phyloP scores from a whole-genome alignment of 2,797 vertebrate genomes.

The Potorous gilbertii region DNA sequence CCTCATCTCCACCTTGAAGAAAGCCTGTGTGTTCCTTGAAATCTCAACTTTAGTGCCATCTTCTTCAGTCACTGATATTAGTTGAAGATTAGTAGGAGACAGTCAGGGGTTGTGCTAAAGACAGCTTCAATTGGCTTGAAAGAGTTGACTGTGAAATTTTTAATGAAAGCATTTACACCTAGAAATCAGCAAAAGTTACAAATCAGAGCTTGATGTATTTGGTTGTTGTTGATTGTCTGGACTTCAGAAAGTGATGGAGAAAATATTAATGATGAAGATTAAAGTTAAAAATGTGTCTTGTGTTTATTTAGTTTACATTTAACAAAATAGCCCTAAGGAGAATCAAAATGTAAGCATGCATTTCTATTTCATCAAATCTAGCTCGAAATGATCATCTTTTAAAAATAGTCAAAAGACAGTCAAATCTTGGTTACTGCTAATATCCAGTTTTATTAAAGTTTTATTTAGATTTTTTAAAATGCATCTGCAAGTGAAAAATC shows the following conservation, averaged over 20 bases:
- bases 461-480: background rate
- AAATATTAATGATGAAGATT: background rate
- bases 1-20: background rate
- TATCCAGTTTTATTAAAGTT: slow-evolving; percentile 7
- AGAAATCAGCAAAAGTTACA: background rate
- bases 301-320: background rate
- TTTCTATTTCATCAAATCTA: background rate
- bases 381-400: background rate
- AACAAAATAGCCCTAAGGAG: background rate
- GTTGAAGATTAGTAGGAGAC: background rate
- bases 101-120: background rate
- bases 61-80: background rate
- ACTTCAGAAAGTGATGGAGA: background rate
- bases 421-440: background rate
- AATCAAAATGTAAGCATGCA: background rate
- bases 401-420: background rate
- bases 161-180: background rate
- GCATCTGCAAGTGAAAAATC: background rate
- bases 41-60: background rate
- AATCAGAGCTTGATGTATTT: background rate
- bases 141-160: background rate
- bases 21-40: background rate
- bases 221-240: background rate
- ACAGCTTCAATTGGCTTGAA: background rate
- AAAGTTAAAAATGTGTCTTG: background rate